phyloP scores from a whole-genome alignment of 2,797 vertebrate species.

The Phoebastria nigripes region DNA sequence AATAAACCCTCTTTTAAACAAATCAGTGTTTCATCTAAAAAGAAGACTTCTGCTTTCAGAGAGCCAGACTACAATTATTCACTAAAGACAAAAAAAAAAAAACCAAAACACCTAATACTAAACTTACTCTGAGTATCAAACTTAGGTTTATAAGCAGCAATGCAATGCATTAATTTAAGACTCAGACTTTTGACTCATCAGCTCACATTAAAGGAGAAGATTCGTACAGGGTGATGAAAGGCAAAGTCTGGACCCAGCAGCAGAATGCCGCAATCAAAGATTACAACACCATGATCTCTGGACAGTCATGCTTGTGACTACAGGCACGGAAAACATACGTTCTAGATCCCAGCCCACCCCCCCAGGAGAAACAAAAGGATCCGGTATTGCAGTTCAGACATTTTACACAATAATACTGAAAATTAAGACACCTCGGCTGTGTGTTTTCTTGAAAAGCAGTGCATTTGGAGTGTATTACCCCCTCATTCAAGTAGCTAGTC shows the following conservation, averaged over 20 bases:
- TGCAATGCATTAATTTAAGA: background rate
- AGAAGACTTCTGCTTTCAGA: background rate
- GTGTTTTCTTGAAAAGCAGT: background rate
- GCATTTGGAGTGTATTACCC: background rate
- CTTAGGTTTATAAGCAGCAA: background rate
- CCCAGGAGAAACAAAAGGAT: background rate
- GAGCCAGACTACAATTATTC: background rate
- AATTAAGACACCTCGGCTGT: background rate
- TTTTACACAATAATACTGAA: background rate
- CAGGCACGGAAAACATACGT: accelerated
- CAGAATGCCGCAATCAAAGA: background rate
- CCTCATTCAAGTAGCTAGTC: background rate
- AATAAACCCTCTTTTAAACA: background rate
- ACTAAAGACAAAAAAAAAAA: background rate
- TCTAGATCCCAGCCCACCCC: background rate
- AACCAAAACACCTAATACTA: background rate
- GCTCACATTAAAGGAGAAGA: background rate
- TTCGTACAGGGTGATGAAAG: background rate
- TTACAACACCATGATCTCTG: background rate
- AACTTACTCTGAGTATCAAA: background rate
- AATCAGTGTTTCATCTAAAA: background rate
- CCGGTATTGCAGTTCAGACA: background rate
- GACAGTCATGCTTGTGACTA: background rate
- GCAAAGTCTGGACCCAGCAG: background rate
- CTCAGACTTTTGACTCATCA: background rate